Evolutionary conservation across 2,797 vertebrate species (phyloP), one percentile per base, ranked within the genome.

Genomic region (Aeoliscus strigatus): DNA sequence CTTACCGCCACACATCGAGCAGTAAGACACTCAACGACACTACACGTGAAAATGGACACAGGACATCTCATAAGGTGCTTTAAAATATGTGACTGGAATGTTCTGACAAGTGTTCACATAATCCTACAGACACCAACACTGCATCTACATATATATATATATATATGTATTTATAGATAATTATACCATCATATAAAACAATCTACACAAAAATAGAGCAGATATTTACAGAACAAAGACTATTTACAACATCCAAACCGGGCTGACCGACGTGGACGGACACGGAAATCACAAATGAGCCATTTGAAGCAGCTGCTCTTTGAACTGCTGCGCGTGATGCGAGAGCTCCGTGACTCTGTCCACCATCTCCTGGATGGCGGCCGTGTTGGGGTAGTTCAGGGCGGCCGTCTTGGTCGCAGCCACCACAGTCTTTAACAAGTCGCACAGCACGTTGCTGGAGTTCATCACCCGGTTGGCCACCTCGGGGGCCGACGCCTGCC

Each of bases 291-390:
- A 97, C 37, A 87, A 85, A 0, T 83, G 79, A 0, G 93, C 88
- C 91, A 98, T 88, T 16, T 94, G 92, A 39, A 86, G 80, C 73
- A 99, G 73, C 0, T 93, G 94, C 39, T 85, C 84, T 60, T 97
- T 96, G 78, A 97, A 98, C 33, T 91, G 82, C 77, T 92, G 92
- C 0, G 94, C 89, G 0, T 92, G 89, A 25, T 83, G 88, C 0
- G 94, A 96, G 24, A 99, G 89, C 29, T 93, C 90, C 0, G 91
- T 93, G 9, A 99, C 94, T 1, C 83, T 78, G 72, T 97, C 92
- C 62, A 97, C 96, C 96, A 98, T 97, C 42, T 87, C 92, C 80
- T 98, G 95, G n/a, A 98, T 81, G 14, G 90, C 90, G 0, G 80
- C 82, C 0, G 93, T 92, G 86, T 70, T 93, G 3, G 96, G 96